A percentile compares a stretch with the other conserved stretches of the same genome.
Evolutionary conservation across 2,113 vertebrate species (phyloP).

Genomic region (Elachura formosa): DNA sequence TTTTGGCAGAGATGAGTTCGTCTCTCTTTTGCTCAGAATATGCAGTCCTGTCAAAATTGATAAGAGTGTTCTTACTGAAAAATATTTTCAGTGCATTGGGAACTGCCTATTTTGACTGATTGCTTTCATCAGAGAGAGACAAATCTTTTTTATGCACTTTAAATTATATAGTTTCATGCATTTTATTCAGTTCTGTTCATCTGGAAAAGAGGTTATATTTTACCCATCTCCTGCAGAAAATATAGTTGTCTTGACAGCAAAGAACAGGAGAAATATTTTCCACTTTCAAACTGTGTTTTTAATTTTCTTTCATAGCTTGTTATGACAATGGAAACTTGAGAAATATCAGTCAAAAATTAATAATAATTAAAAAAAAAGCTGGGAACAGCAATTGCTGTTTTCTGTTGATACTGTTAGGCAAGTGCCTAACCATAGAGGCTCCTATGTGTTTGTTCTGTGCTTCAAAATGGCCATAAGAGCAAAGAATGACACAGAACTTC

Average conservation of each 20-base stretch:
- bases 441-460: neutral
- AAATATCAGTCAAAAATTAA: neutral
- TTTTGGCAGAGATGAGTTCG: neutral
- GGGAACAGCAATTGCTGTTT: neutral
- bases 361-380: neutral
- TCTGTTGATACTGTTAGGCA: neutral
- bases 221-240: neutral
- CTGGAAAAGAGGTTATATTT: neutral
- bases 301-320: slow-evolving; percentile 1
- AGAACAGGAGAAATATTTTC: slow-evolving; percentile 18
- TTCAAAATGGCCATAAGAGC: neutral
- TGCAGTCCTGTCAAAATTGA: slow-evolving; percentile 3
- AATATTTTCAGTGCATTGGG: neutral
- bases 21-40: neutral
- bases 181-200: slow-evolving; percentile 20
- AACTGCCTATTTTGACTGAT: slow-evolving; percentile 38
- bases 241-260: slow-evolving; percentile 10
- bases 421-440: neutral
- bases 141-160: neutral
- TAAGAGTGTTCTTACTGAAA: neutral
- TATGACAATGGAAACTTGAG: slow-evolving; percentile 1
- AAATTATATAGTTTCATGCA: neutral
- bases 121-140: slow-evolving; percentile 30
- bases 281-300: neutral
- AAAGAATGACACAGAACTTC: neutral